Percentiles rank a stretch among this genome's conserved stretches.
Conservation (phyloP, 1,140 invertebrate genomes). For the Sweltsa coloradensis region DNA sequence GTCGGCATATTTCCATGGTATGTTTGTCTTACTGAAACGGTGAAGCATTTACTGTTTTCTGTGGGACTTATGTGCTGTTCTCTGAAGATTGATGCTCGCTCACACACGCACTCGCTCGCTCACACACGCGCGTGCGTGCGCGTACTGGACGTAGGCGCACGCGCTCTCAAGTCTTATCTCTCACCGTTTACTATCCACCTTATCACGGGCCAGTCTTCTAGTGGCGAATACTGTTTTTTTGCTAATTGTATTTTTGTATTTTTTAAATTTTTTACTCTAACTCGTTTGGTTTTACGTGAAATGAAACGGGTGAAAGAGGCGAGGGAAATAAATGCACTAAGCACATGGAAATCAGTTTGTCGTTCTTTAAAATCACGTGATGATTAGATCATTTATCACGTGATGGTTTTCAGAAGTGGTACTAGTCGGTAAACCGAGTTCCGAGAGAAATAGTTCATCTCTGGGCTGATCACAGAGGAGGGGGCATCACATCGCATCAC, state of each 20-base stretch:
- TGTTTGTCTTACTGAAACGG: not conserved
- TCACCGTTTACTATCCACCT: not conserved
- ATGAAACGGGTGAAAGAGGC: too few species aligned
- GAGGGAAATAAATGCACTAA: too few species aligned
- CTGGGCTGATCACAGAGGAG: too few species aligned
- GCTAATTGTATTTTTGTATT: not conserved
- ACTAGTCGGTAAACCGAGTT: too few species aligned
- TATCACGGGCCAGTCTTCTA: conserved; percentile 9
- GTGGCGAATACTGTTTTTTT: not conserved
- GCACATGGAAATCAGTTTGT: too few species aligned
- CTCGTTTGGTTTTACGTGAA: not conserved
- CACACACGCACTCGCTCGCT: not conserved
- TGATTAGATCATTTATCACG: not conserved
- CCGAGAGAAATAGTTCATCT: too few species aligned
- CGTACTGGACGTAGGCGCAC: too few species aligned
- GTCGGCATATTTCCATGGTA: not conserved
- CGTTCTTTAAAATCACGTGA: not conserved
- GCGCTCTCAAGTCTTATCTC: conserved; percentile 7
- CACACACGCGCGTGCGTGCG: not conserved
- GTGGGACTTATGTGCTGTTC: not conserved
- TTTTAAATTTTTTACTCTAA: not conserved
- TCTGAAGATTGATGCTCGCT: not conserved
- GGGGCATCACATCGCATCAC: too few species aligned
- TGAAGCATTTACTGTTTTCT: not conserved
- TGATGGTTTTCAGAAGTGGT: not conserved